Evolutionary conservation across 2,888 invertebrate species (phyloP).

Genomic region (Cephalotes varians): DNA sequence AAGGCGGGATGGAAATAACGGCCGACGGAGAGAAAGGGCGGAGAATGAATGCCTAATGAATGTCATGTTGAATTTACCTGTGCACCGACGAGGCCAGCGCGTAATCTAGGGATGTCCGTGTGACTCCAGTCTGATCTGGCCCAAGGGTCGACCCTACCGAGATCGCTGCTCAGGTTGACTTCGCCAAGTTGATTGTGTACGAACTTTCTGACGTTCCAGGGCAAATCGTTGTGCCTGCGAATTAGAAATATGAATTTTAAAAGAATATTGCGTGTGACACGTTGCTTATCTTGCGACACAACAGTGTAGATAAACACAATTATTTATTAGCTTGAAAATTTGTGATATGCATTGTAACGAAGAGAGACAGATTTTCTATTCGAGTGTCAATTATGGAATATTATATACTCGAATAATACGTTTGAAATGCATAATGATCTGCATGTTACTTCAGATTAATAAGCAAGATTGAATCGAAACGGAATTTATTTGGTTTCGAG

Average conservation of each 20-base stretch:
- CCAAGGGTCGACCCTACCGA: constrained; percentile 92
- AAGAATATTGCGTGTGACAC: background rate
- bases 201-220: constrained; percentile 96
- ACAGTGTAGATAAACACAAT: too few relatives aligned
- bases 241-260: constrained; percentile 21
- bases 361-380: background rate
- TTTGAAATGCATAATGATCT: constrained; percentile 5
- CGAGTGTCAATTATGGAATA: background rate
- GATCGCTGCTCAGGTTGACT: constrained; percentile 85
- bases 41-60: background rate
- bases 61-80: constrained; percentile 87
- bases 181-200: constrained; percentile 90
- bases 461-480: constrained; percentile 21
- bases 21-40: constrained; percentile 8
- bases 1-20: background rate
- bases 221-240: constrained; percentile 92
- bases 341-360: too few relatives aligned
- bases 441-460: constrained; percentile 15
- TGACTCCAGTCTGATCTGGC: constrained; percentile 96
- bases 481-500: background rate
- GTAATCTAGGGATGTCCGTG: constrained; percentile 95
- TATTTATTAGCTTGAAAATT: background rate
- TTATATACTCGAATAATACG: constrained; percentile 6
- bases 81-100: constrained; percentile 94
- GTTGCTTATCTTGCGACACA: background rate